A percentile compares a stretch with the other conserved stretches of the same genome.
Evolutionary conservation across 2,113 vertebrate species (phyloP).

Genomic region (Heterotilapia buettikoferi): DNA sequence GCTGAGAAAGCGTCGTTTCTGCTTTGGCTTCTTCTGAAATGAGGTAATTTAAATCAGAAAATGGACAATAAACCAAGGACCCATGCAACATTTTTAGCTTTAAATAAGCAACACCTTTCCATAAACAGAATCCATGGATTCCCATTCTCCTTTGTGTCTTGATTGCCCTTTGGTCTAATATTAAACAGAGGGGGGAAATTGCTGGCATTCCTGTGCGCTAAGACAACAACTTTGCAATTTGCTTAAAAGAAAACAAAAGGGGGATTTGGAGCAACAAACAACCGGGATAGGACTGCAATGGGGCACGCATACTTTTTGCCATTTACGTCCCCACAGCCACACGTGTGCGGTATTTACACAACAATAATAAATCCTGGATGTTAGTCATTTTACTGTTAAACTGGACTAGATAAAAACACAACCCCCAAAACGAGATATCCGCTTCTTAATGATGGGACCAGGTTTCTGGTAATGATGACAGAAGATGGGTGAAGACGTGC

Average conservation of each 20-base stretch:
- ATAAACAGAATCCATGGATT: neutral
- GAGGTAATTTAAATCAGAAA: neutral
- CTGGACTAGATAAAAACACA: neutral
- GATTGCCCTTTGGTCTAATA: slow-evolving; percentile 28
- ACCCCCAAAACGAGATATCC: neutral
- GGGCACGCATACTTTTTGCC: neutral
- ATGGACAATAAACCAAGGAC: neutral
- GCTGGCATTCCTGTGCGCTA: slow-evolving; percentile 80
- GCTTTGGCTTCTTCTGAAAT: neutral
- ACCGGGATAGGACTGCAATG: neutral
- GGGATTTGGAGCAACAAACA: neutral
- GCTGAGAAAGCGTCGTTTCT: neutral
- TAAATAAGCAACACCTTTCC: neutral
- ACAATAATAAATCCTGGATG: neutral
- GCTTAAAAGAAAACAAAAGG: slow-evolving; percentile 24
- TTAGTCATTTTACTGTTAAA: neutral
- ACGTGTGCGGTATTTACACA: neutral
- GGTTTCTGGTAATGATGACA: neutral
- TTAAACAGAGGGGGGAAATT: slow-evolving; percentile 74
- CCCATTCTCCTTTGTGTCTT: neutral
- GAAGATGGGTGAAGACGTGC: neutral
- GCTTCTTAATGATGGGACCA: neutral
- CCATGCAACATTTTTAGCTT: neutral
- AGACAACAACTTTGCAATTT: slow-evolving; percentile 71
- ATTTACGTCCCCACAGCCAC: neutral